Base-by-base conservation (phyloP, 2,888 invertebrate species). In the Pollenia labialis region DNA sequence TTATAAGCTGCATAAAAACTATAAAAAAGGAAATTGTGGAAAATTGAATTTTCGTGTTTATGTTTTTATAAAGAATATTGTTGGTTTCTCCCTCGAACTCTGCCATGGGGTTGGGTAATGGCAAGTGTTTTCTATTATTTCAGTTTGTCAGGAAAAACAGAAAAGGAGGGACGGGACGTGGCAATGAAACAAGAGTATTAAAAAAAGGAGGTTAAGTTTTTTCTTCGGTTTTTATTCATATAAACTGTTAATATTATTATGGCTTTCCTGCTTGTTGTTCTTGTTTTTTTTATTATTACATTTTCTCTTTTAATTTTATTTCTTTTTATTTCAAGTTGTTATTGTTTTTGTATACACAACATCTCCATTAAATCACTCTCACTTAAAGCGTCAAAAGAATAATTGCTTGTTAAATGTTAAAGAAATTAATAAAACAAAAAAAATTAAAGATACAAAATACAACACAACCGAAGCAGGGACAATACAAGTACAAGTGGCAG, bases 41-140 rank as follows among this genome's bases (percentile, higher is more conserved):
- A 88, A 88, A 88, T 88, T 88, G 88, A 87, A 88, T 85, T 88
- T 84, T 87, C 82, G 79, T 88, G 87, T 87, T 83, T 81, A 84
- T 87, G 81, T 68, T 81, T 87, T 84, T 72, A 68, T 64, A 46
- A 85, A 74, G 23, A 85, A 75, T 44, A 44, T 60, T 10, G 44
- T 46, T 54, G 12, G 52, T 46, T 32, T 54, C 16, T 54, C 3
- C 52, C 16, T 40, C 64, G 10, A 54, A 32, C 52, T 32, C 8
- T 40, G 44, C 42, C 46, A 64, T 46, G 46, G 40, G 54, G 75
- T 76, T 54, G 46, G 52, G 50, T 66, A 77, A 66, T 66, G 50
- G 8, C 77, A 77, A 76, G 48, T 64, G 64, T 64, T 74, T 75
- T 50, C 46, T 18, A 58, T 81, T 66, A 48, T 64, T 64, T 74